Evolutionary conservation across 2,113 vertebrate species (phyloP).

Genomic region (Planiliza haematocheilus): DNA sequence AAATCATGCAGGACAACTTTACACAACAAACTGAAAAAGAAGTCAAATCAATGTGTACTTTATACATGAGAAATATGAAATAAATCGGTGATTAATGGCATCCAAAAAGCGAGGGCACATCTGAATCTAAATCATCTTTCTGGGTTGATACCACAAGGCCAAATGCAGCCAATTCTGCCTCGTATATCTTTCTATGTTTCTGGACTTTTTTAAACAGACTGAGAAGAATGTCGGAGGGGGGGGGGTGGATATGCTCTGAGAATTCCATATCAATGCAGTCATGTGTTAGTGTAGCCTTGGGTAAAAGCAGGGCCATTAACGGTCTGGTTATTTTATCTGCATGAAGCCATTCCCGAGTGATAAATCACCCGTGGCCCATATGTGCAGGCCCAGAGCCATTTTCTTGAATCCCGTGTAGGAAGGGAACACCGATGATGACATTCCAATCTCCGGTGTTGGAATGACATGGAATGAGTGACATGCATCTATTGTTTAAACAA

Average conservation of each 20-base stretch:
- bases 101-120: neutral
- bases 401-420: constrained; percentile 35
- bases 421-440: constrained; percentile 56
- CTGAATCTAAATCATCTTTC: constrained; percentile 1
- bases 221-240: constrained; percentile 8
- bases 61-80: no score
- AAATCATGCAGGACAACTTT: neutral
- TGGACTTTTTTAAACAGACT: constrained; percentile 33
- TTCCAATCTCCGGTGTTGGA: constrained; percentile 35
- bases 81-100: neutral
- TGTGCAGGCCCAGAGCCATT: constrained; percentile 42
- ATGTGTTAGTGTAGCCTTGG: constrained; percentile 76
- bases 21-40: neutral
- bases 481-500: constrained; percentile 15
- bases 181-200: neutral
- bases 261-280: constrained; percentile 76
- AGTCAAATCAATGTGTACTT: neutral
- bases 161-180: neutral
- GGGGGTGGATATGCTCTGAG: constrained; percentile 54
- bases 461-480: neutral
- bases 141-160: neutral
- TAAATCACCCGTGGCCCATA: constrained; percentile 72
- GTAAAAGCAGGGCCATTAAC: constrained; percentile 75
- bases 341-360: constrained; percentile 71
- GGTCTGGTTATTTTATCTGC: constrained; percentile 80